Evolutionary conservation across 1,140 invertebrate genomes (phyloP).

Genomic region (Bombus balteatus): DNA sequence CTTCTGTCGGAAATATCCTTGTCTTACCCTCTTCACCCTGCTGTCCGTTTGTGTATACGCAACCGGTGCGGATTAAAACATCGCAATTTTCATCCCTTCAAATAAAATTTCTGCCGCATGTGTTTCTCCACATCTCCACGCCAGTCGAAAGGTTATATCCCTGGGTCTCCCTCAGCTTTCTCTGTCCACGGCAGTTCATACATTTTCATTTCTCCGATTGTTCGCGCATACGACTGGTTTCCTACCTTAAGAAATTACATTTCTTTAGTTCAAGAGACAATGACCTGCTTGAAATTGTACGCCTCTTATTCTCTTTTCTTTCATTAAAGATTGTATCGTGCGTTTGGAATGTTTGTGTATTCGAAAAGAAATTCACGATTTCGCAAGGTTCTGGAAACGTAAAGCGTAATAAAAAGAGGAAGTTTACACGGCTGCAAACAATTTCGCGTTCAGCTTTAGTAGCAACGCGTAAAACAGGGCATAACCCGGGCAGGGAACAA

Average conservation of each 20-base stretch:
- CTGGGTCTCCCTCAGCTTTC: not conserved
- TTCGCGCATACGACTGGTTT: not conserved
- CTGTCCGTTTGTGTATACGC: conserved; percentile 39
- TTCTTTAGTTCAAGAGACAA: not conserved
- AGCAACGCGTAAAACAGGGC: conserved; percentile 10
- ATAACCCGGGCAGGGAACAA: conserved; percentile 10
- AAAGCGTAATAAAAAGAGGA: not conserved
- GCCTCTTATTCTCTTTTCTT: not conserved
- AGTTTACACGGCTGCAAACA: not conserved
- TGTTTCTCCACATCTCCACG: not conserved
- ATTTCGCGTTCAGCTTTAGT: not conserved
- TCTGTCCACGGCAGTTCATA: not conserved
- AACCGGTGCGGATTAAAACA: conserved; percentile 43
- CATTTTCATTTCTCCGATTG: conserved; percentile 15
- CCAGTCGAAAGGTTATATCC: not conserved
- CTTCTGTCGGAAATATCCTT: conserved; percentile 14
- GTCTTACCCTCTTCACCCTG: conserved; percentile 17
- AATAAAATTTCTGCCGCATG: conserved; percentile 28
- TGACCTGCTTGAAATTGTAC: not conserved
- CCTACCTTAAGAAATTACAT: conserved; percentile 2
- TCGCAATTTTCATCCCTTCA: conserved; percentile 30
- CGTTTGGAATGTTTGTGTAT: not conserved
- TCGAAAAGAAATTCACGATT: not conserved
- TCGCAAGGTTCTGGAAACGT: not conserved
- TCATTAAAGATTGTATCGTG: not conserved